Evolutionary conservation across 2,888 invertebrate species (phyloP).

Genomic region (Cheilosia impressa): DNA sequence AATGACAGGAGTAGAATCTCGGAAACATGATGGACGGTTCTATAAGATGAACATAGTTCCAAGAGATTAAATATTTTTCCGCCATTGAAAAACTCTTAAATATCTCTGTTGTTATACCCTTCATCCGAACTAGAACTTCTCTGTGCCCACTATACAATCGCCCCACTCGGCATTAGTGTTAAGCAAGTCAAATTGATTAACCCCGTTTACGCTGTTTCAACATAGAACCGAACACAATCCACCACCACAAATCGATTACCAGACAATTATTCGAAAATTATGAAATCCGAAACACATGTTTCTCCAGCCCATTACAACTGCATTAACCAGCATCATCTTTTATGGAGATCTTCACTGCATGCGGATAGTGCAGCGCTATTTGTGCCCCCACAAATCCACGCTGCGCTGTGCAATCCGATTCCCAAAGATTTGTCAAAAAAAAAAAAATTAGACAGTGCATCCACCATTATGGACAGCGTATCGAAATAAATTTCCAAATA

Average conservation of each 20-base stretch:
- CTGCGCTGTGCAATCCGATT: slow-evolving; percentile 53
- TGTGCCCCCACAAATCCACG: slow-evolving; percentile 54
- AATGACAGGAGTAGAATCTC: too few species aligned
- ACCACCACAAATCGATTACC: slow-evolving; percentile 53
- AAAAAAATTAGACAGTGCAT: slow-evolving; percentile 28
- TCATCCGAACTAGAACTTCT: too few species aligned
- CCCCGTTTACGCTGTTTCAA: neutral
- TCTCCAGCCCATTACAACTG: slow-evolving; percentile 64
- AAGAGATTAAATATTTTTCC: too few species aligned
- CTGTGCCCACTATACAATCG: too few species aligned
- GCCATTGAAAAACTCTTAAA: too few species aligned
- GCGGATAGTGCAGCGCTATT: slow-evolving; percentile 49
- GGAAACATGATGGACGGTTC: too few species aligned
- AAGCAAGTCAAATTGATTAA: slow-evolving; percentile 27
- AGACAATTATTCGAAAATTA: slow-evolving; percentile 67
- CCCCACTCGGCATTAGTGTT: neutral
- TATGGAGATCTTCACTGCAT: slow-evolving; percentile 51
- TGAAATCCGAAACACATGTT: slow-evolving; percentile 71
- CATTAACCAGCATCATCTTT: slow-evolving; percentile 64
- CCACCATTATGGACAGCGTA: slow-evolving; percentile 53
- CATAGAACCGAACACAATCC: neutral
- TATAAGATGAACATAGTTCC: too few species aligned
- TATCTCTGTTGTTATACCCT: too few species aligned
- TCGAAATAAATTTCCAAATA: slow-evolving; percentile 65
- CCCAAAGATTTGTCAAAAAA: slow-evolving; percentile 54